Base-by-base conservation (phyloP, 1,140 invertebrate species). In the Panonychus citri region DNA sequence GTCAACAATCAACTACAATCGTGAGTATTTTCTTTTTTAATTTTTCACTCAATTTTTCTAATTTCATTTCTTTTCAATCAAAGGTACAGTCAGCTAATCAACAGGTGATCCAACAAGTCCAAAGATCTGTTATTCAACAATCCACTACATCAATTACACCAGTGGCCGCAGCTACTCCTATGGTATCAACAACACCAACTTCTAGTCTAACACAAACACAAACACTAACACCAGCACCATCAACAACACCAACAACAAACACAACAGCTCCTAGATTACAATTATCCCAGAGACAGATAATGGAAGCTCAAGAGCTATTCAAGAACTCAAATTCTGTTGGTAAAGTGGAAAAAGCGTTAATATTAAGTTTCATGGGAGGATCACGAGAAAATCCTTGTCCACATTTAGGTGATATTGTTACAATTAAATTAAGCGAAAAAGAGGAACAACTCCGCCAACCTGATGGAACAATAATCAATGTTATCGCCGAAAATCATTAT, bases 341-440 rank as follows among this genome's bases (percentile, higher is more conserved):
- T 8, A 54, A 42, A 61, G 88, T 89, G 3, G 90, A 96, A 64
- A 96, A 96, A 67, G 89, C 90, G 40, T 79, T 95, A 34, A 97
- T 97, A 66, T 75, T 97, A 25, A 89, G 90, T 59, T 97, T 97
- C 65, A 95, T 97, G 86, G 90, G 90, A 61, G 91, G 91, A 2
- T 85, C 85, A 7, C 78, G 86, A 74, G 87, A 89, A 64, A 93
- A 94, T 71, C 88, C 89, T 0, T 90, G 87, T 73, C 87, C 87
- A 8, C 83, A 90, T 71, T n/a, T 46, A 7, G 43, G 43, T 4
- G 85, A 86, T 66, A 82, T 93, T 63, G 81, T 91, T 0, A 91
- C 85, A 49, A 89, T 94, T 55, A 86, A 88, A 71, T 72, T 93
- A 39, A 86, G 82, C 56, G 87, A 93, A 66, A 80, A 85, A 69